Conservation (phyloP, 2,888 invertebrate genomes). For the Drosophila melanosoma region DNA sequence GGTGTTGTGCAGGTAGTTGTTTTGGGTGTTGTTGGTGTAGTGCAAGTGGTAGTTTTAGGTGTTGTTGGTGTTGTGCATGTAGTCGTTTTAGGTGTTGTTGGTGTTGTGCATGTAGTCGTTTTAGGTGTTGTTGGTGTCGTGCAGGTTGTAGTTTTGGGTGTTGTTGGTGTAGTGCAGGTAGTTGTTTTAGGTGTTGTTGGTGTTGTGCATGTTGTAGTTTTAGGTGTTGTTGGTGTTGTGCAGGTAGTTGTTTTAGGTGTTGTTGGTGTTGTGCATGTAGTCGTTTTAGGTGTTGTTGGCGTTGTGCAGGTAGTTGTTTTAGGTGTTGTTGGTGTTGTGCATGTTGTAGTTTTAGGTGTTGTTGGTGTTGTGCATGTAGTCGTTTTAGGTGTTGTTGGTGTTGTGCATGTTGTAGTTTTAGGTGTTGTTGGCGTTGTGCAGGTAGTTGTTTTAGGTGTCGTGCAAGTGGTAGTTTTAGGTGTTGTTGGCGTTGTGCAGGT, state of each 20-base stretch:
- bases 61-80: constrained; percentile 10
- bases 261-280: neutral
- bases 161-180: constrained; percentile 21
- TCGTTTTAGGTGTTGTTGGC: neutral
- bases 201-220: too few relatives aligned
- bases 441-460: neutral
- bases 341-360: constrained; percentile 11
- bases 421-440: neutral
- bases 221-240: too few relatives aligned
- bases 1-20: constrained; percentile 25
- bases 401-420: neutral
- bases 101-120: constrained; percentile 7
- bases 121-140: constrained; percentile 8
- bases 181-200: constrained; percentile 4
- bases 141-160: constrained; percentile 25
- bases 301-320: constrained; percentile 8
- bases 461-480: neutral
- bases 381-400: neutral
- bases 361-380: constrained; percentile 4
- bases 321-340: neutral
- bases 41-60: constrained; percentile 2
- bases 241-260: too few relatives aligned
- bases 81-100: constrained; percentile 6
- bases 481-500: constrained; percentile 3
- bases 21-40: neutral